These are phyloP conservation scores for Oreotragus oreotragus DNA, from an alignment of 2,113 vertebrate genomes.

Conservation along the genomic window DNA sequence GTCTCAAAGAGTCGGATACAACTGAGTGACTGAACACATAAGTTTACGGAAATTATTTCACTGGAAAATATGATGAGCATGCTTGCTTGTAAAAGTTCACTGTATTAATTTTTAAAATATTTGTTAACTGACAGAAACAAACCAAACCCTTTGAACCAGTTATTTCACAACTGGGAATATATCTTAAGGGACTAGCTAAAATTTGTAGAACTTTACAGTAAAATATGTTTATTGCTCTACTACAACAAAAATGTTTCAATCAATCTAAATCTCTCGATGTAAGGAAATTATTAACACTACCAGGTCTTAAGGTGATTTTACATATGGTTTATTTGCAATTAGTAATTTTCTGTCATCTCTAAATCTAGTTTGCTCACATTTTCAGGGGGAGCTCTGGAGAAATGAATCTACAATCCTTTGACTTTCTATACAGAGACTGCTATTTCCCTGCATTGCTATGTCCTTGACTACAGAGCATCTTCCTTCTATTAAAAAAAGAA, in stretches of 20 bases:
- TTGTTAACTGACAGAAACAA: background rate
- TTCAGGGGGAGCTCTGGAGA: background rate
- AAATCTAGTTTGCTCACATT: background rate
- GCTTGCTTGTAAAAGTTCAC: background rate
- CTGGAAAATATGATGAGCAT: background rate
- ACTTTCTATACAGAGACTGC: background rate
- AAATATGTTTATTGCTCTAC: background rate
- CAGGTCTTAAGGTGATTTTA: background rate
- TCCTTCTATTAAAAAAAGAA: background rate
- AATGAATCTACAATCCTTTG: no score
- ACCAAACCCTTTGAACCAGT: background rate
- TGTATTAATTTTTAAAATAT: background rate
- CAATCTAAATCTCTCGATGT: background rate
- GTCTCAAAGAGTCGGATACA: rapidly evolving
- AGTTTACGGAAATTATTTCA: background rate
- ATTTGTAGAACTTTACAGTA: background rate
- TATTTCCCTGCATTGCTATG: rapidly evolving
- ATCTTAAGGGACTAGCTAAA: background rate
- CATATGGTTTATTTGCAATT: background rate
- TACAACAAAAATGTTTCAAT: background rate
- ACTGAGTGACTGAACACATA: background rate
- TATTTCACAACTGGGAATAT: background rate
- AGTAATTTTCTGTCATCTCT: background rate
- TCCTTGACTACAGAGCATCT: background rate
- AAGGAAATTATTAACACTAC: background rate